These are phyloP conservation scores for Dorcus hopei DNA, from an alignment of 2,888 invertebrate species.

Conservation along the genomic window DNA sequence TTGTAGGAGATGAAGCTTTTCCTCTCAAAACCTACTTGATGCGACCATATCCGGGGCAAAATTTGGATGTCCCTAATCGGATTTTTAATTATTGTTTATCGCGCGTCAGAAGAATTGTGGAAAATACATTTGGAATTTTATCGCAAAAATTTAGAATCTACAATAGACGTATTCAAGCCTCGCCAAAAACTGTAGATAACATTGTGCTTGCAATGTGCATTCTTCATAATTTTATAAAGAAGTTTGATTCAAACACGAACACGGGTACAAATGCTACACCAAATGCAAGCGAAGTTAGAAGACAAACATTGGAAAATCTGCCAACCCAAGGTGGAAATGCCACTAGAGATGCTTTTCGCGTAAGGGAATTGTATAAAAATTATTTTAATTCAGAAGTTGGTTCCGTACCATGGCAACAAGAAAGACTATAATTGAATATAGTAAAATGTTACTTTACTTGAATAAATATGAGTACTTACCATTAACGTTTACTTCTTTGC, in stretches of 20 bases:
- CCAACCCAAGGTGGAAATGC: constrained; percentile 7
- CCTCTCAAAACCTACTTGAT: constrained; percentile 27
- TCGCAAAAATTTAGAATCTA: constrained; percentile 29
- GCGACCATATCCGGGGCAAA: constrained; percentile 32
- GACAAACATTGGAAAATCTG: constrained; percentile 8
- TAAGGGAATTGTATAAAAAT: constrained; percentile 20
- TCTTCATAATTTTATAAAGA: constrained; percentile 23
- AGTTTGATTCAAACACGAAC: constrained; percentile 6
- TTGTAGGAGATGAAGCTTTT: constrained; percentile 34
- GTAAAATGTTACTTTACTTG: neutral
- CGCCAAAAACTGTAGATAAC: constrained; percentile 9
- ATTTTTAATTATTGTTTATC: constrained; percentile 38
- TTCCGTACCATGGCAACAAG: constrained; percentile 19
- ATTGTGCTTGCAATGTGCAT: constrained; percentile 14
- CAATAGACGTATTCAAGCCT: constrained; percentile 20
- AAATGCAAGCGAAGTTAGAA: too few species aligned
- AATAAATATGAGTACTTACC: constrained; percentile 2
- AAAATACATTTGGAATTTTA: constrained; percentile 33
- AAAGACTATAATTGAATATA: constrained; percentile 9
- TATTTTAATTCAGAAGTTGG: constrained; percentile 19
- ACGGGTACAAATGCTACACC: neutral
- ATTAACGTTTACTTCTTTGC: constrained; percentile 4
- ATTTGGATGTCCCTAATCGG: constrained; percentile 29
- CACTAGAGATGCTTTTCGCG: constrained; percentile 18
- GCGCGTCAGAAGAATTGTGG: constrained; percentile 35